Conservation (phyloP, 2,888 invertebrate species). For the Melipona bicolor region DNA sequence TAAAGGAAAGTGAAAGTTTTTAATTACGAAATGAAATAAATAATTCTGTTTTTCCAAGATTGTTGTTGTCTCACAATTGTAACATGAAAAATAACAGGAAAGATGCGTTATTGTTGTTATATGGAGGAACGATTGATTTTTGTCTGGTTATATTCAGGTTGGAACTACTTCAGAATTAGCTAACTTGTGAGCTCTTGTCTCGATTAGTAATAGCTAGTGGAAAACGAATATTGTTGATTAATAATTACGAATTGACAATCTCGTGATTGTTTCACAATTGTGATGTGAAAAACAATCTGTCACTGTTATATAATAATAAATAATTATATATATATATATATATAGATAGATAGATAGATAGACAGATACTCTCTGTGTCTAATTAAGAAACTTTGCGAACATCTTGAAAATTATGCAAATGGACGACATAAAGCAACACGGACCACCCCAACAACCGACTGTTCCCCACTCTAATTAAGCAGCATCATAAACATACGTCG, state of each 20-base stretch:
- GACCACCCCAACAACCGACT: slow-evolving; percentile 22
- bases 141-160: background rate
- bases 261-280: background rate
- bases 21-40: too few species aligned
- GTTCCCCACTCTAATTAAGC: slow-evolving; percentile 71
- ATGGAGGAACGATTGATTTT: background rate
- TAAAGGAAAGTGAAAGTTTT: too few species aligned
- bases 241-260: background rate
- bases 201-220: background rate
- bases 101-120: too few species aligned
- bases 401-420: slow-evolving; percentile 4
- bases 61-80: too few species aligned
- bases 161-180: background rate
- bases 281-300: too few species aligned
- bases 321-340: too few species aligned
- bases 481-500: slow-evolving; percentile 75
- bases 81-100: too few species aligned
- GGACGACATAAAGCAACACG: slow-evolving; percentile 12
- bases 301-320: too few species aligned
- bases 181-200: background rate
- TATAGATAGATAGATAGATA: background rate
- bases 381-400: slow-evolving; percentile 5
- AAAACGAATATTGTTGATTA: background rate
- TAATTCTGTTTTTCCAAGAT: too few species aligned
- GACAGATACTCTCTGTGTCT: background rate